These are phyloP conservation scores for Colletes collaris DNA, from an alignment of 2,888 invertebrate species.

Conservation along the genomic window DNA sequence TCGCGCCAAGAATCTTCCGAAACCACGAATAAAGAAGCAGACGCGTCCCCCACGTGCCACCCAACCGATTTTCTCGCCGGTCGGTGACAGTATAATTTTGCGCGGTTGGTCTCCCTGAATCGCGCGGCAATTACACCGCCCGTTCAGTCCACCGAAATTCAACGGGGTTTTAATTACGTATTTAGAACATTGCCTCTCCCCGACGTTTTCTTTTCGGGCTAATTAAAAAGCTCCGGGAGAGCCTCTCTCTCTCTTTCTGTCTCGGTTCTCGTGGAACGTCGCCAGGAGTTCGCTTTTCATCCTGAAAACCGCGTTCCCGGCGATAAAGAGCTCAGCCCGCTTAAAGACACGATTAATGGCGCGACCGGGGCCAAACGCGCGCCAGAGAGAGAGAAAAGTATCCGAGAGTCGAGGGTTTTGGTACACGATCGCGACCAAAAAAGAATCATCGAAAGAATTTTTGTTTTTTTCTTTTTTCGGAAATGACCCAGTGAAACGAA, in stretches of 20 bases:
- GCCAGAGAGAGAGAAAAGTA: too few species aligned
- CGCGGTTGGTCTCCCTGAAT: constrained; percentile 7
- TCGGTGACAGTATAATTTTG: constrained; percentile 28
- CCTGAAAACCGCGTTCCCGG: constrained; percentile 32
- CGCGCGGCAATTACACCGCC: constrained; percentile 13
- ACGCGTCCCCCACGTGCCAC: neutral
- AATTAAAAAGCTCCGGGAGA: constrained; percentile 44
- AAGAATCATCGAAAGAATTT: neutral
- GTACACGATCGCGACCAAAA: neutral
- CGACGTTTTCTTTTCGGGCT: constrained; percentile 43
- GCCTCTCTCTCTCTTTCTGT: neutral
- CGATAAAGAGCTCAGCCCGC: constrained; percentile 30
- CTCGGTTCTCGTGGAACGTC: constrained; percentile 28
- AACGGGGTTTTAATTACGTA: constrained; percentile 37
- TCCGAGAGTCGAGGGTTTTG: too few species aligned
- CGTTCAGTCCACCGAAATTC: constrained; percentile 9
- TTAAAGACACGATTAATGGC: constrained; percentile 44
- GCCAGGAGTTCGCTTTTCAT: constrained; percentile 49
- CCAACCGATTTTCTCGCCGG: constrained; percentile 7
- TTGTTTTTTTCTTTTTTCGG: neutral
- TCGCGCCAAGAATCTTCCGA: constrained; percentile 42
- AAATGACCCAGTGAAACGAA: constrained; percentile 42
- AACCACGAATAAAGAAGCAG: constrained; percentile 8
- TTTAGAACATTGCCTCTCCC: constrained; percentile 20
- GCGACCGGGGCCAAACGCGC: constrained; percentile 31